Percentiles rank a stretch among this genome's conserved stretches.
phyloP scores from a whole-genome alignment of 2,888 invertebrate species.

The Tenthredo distinguenda region DNA sequence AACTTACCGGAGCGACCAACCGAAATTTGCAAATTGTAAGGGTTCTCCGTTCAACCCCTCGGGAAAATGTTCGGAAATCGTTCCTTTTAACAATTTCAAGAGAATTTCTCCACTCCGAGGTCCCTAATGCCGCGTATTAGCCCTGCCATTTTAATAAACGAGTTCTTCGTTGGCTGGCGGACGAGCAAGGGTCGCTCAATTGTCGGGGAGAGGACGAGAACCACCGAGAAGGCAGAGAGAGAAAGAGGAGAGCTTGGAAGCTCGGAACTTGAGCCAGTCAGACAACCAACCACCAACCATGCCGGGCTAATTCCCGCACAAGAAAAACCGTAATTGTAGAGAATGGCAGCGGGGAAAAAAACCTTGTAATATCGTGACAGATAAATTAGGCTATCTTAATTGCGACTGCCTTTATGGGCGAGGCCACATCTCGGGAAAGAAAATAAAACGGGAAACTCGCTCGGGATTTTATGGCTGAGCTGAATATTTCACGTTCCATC shows the following conservation, averaged over 20 bases:
- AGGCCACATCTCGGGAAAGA: slow-evolving; percentile 33
- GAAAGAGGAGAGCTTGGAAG: not conserved
- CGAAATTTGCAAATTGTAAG: slow-evolving; percentile 49
- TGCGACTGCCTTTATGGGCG: slow-evolving; percentile 56
- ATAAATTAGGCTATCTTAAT: slow-evolving; percentile 63
- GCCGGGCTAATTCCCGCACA: slow-evolving; percentile 56
- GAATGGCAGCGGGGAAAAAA: slow-evolving; percentile 52
- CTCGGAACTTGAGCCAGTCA: slow-evolving; percentile 45
- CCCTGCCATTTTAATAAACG: slow-evolving; percentile 49
- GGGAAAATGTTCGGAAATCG: slow-evolving; percentile 47
- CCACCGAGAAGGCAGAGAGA: slow-evolving; percentile 13
- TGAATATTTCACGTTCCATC: slow-evolving; percentile 44
- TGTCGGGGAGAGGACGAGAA: slow-evolving; percentile 37
- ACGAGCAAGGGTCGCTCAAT: slow-evolving; percentile 44
- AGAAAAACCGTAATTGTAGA: slow-evolving; percentile 60
- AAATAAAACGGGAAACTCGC: slow-evolving; percentile 41
- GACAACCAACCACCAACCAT: slow-evolving; percentile 52
- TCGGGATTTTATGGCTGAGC: slow-evolving; percentile 28
- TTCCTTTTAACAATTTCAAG: slow-evolving; percentile 46
- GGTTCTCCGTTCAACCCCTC: slow-evolving; percentile 31
- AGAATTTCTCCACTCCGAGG: slow-evolving; percentile 47
- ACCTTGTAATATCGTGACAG: slow-evolving; percentile 61
- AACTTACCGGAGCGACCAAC: slow-evolving; percentile 26
- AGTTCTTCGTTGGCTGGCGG: slow-evolving; percentile 47
- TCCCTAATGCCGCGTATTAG: slow-evolving; percentile 50